Base-by-base conservation (phyloP, 2,888 invertebrate species). In the Leptinotarsa peninsularis region DNA sequence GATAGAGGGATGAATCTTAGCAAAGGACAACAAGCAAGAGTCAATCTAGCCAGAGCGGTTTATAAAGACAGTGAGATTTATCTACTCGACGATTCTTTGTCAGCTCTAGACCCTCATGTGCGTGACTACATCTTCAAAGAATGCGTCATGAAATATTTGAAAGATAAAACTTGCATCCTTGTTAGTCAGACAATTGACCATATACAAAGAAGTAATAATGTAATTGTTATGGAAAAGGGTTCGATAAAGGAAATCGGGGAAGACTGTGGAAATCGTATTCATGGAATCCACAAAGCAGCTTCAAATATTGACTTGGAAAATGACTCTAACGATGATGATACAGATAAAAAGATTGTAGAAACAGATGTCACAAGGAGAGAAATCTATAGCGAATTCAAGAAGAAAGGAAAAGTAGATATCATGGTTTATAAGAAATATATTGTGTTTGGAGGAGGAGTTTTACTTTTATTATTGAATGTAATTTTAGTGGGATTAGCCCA, bases 51-150 rank as follows among this genome's bases (percentile, higher is more conserved):
- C 0, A 91, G 97, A 80, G 93, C 96, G 0, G 92, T 96, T 2
- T 96, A 96, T 88, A 92, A 93, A 54, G 92, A 95, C 72, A 93
- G 95, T 0, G 95, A 96, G 77, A 93, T 96, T 77, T 97, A 96
- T 85, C 88, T 97, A 5, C 88, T 97, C 67, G 97, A 97, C 86
- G 97, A 97, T 88, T 96, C 96, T 0, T 89, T 97, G 23, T 93
- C 95, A 79, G 96, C 96, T 0, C 95, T 97, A n/a, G 97, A 97
- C 88, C 91, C 95, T 0, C 94, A 94, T 49, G 96, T 97, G 4
- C 95, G 95, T 2, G 91, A 94, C 0, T 94, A 95, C 87, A 90
- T 97, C 81, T 97, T 96, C 88, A 94, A 96, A 84, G 91, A 93
- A 85, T 95, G 94, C 83, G 90, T 95, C 68, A 90, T 84, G 63